A percentile compares a stretch with the other conserved stretches of the same genome.
Conservation (phyloP, 2,113 vertebrate genomes). For the Sigmodon hispidus region DNA sequence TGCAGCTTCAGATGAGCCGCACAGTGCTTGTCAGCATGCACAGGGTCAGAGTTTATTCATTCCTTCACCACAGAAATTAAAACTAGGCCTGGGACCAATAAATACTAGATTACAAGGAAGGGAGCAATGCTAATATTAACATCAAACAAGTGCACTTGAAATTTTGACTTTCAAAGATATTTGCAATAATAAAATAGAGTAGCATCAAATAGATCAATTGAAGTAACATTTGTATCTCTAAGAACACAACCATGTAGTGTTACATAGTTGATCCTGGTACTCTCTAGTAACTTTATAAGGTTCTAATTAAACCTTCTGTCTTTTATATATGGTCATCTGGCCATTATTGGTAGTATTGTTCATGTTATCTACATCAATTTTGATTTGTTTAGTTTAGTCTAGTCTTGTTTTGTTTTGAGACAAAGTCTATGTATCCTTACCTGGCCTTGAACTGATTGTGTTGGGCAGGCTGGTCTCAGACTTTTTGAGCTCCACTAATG, state of each 20-base stretch:
- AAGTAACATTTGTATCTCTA: neutral
- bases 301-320: neutral
- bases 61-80: neutral
- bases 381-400: no score
- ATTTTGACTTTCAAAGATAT: neutral
- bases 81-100: neutral
- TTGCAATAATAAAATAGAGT: neutral
- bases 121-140: neutral
- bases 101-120: neutral
- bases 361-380: neutral
- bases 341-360: neutral
- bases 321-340: no score
- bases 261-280: neutral
- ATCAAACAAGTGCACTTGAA: neutral
- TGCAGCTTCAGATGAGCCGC: no score
- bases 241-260: no score
- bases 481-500: no score
- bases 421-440: no score
- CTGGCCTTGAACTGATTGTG: no score
- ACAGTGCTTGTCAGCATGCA: no score
- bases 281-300: neutral
- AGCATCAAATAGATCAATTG: neutral
- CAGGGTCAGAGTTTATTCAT: neutral
- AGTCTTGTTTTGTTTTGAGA: no score
- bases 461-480: no score